Conservation (phyloP, 1,140 invertebrate genomes). For the Asobara japonica region DNA sequence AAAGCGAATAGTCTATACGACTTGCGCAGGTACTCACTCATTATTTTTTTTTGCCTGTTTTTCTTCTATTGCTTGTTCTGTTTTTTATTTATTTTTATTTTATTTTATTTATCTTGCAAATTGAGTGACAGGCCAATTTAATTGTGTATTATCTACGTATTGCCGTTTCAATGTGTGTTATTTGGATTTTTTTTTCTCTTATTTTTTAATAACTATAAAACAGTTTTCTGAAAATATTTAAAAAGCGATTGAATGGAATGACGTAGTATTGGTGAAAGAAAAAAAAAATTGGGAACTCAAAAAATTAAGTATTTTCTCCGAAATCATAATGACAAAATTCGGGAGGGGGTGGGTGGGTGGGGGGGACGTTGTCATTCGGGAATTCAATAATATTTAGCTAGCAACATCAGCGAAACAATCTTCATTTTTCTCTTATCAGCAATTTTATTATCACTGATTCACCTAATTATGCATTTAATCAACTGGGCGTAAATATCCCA, state of each 20-base stretch:
- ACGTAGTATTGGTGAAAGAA: neutral
- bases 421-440: neutral
- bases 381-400: too few relatives aligned
- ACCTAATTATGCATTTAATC: conserved; percentile 7
- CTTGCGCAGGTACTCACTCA: conserved; percentile 15
- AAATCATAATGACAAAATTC: neutral
- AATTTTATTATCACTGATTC: neutral
- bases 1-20: conserved; percentile 6
- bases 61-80: conserved; percentile 4
- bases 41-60: neutral
- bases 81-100: conserved; percentile 10
- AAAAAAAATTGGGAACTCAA: neutral
- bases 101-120: neutral
- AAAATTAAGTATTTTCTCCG: neutral
- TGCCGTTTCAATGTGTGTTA: neutral
- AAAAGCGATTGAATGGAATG: neutral
- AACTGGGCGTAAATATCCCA: conserved; percentile 5
- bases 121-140: neutral
- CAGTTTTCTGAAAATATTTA: neutral
- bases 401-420: neutral
- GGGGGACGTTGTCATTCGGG: too few relatives aligned
- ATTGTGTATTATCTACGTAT: neutral
- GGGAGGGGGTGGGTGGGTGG: neutral
- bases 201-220: too few relatives aligned
- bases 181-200: too few relatives aligned